Percentiles rank a stretch among this genome's conserved stretches.
Evolutionary conservation across 1,140 invertebrate species (phyloP).

Genomic region (Trachymyrmex septentrionalis): DNA sequence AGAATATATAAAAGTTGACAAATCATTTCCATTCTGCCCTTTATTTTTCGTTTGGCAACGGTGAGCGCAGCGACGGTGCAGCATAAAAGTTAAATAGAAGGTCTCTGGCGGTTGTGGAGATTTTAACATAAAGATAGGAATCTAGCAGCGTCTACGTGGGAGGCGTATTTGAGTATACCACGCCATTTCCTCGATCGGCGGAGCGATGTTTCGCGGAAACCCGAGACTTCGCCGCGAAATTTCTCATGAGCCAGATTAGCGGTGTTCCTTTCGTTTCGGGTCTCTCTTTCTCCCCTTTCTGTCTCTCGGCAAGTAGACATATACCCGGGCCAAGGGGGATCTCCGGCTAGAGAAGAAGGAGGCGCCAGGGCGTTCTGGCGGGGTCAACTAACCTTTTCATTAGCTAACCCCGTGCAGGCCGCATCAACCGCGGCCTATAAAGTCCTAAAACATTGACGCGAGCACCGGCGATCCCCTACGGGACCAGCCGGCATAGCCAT

Average conservation of each 20-base stretch:
- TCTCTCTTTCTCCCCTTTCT: constrained; percentile 9
- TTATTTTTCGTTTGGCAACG: neutral
- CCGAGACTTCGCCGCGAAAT: constrained; percentile 40
- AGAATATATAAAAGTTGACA: neutral
- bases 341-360: constrained; percentile 76
- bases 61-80: neutral
- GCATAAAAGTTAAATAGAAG: constrained; percentile 2
- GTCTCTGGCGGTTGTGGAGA: neutral
- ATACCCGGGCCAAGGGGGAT: constrained; percentile 44
- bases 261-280: constrained; percentile 42
- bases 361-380: constrained; percentile 85
- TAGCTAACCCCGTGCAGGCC: constrained; percentile 81
- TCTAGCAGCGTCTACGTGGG: constrained; percentile 69
- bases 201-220: constrained; percentile 71
- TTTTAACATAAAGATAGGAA: constrained; percentile 42
- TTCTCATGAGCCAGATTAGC: constrained; percentile 74
- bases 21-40: neutral
- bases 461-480: constrained; percentile 74
- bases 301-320: constrained; percentile 36
- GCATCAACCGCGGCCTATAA: constrained; percentile 80
- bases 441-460: constrained; percentile 84
- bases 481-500: constrained; percentile 43
- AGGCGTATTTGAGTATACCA: constrained; percentile 44
- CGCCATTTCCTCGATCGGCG: constrained; percentile 59
- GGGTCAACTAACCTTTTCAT: constrained; percentile 87